These are phyloP conservation scores for Tylochromis polylepis DNA, from an alignment of 2,113 vertebrate genomes.

Conservation along the genomic window DNA sequence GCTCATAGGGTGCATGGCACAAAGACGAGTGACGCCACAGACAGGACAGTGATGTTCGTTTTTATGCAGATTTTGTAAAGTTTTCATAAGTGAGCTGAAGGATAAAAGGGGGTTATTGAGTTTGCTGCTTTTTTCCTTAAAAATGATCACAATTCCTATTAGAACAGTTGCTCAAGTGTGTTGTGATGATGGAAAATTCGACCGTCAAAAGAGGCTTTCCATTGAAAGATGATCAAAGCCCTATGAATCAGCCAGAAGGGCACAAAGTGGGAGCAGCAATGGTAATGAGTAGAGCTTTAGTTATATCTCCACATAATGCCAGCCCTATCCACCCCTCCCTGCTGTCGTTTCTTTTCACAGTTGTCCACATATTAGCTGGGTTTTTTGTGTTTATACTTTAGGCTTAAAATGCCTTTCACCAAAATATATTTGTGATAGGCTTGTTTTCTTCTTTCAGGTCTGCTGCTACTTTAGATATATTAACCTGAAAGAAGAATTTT, in stretches of 20 bases:
- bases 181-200: neutral
- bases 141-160: neutral
- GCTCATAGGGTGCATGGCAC: neutral
- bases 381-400: neutral
- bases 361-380: neutral
- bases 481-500: neutral
- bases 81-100: neutral
- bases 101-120: neutral
- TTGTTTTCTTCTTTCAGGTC: neutral
- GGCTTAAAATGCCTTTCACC: neutral
- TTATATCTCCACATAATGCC: neutral
- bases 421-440: neutral
- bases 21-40: neutral
- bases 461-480: neutral
- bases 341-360: neutral
- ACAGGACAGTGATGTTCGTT: fast-evolving
- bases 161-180: neutral
- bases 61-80: neutral
- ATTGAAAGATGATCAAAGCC: neutral
- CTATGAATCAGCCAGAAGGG: neutral
- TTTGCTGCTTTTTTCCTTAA: neutral
- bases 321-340: neutral
- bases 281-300: neutral
- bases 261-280: neutral
- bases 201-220: neutral